Evolutionary conservation across 2,797 vertebrate genomes (phyloP), one percentile per base, ranked within the genome.

Genomic region (Peromyscus attwateri): DNA sequence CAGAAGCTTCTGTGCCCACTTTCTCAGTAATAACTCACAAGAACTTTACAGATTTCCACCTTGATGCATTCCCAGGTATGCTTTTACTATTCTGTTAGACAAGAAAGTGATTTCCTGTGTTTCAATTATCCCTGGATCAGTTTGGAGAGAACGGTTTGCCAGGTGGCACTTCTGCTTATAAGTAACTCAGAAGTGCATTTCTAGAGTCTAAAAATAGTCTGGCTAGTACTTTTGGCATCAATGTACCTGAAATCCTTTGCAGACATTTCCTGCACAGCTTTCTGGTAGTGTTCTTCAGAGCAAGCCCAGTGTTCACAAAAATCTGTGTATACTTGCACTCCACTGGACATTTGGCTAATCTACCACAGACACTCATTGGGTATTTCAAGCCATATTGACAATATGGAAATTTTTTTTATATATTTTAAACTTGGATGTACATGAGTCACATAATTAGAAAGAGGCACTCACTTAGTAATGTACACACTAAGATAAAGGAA

Each of bases 271-370:
- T 85, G 68, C 34, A 37, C 0, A 10, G 27, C 23, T 12, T 52
- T 49, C 14, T 12, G 3, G 0, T 57, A 29, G 34, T 5, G 16
- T 23, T 89, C 34, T 55, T 31, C 62, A 27, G 10, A 62, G 29
- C 34, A 46, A 46, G 13, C 34, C 29, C 12, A 1, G 8, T 73
- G 17, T 55, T 31, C 2, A 73, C 7, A 66, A 62, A 52, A 68
- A 1, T 49, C 21, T 68, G 3, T 64, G 43, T 6, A n/a, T 31
- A 1, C 2, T n/a, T 1, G 87, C 8, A 25, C 0, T 17, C 73
- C 27, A 31, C 1, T 16, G 3, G 25, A 4, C 1, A 77, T 71
- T 62, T 43, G 57, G 13, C 23, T 60, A 40, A 40, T 17, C n/a
- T 83, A 75, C 9, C 19, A 34, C 3, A n/a, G 31, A 46, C 23